Evolutionary conservation across 2,113 vertebrate species (phyloP).

Genomic region (Pomatorhinus ruficollis): DNA sequence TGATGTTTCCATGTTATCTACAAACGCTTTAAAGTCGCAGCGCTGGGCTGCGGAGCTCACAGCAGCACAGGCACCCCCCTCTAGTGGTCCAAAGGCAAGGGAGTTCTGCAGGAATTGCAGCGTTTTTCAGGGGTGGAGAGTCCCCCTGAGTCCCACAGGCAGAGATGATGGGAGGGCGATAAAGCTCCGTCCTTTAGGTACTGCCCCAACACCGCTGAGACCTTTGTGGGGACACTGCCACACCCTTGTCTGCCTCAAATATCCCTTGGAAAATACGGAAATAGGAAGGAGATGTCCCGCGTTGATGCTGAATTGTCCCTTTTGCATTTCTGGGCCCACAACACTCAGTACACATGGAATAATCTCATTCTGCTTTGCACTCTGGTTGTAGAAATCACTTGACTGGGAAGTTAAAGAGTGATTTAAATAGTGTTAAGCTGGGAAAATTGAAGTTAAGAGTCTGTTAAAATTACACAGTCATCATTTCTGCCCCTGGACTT

Average conservation of each 20-base stretch:
- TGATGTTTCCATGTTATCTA: slow-evolving; percentile 47
- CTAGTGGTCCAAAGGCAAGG: slow-evolving; percentile 8
- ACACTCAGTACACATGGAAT: background rate
- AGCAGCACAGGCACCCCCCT: slow-evolving; percentile 22
- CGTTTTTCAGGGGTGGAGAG: background rate
- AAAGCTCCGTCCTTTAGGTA: background rate
- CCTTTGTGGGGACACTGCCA: background rate
- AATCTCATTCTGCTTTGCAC: background rate
- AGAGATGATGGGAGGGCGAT: accelerated
- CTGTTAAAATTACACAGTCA: background rate
- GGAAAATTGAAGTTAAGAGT: background rate
- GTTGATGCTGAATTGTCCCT: background rate
- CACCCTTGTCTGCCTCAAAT: accelerated
- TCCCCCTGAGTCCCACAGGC: accelerated
- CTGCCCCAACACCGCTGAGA: background rate
- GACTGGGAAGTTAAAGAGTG: background rate
- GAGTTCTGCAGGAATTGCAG: background rate
- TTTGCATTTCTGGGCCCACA: background rate
- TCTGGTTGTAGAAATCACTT: background rate
- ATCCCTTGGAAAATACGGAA: background rate
- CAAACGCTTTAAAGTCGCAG: background rate
- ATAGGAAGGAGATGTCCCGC: accelerated
- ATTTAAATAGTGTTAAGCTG: background rate
- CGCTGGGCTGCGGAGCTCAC: background rate
- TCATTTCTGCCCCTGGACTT: background rate